Conservation (phyloP, 35 echinoderm and acorn worm species). For the Anneissia japonica region DNA sequence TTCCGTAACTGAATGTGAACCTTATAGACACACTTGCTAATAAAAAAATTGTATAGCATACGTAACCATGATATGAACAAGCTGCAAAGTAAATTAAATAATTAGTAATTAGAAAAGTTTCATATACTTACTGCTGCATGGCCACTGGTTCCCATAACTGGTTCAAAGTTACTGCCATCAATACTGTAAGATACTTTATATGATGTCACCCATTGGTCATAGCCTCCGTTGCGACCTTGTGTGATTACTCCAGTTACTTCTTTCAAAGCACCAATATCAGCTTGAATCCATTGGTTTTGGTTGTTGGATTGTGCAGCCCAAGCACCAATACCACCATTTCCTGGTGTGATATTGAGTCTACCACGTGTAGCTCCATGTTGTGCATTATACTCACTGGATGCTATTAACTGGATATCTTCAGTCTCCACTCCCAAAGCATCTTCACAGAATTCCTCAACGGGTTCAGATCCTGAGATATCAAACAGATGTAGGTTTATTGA, state of each 20-base stretch:
- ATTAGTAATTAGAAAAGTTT: too few relatives aligned
- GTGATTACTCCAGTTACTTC: conserved; percentile 9
- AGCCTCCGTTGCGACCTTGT: neutral
- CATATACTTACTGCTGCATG: neutral
- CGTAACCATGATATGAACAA: too few relatives aligned
- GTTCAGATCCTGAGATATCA: neutral
- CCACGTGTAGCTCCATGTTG: neutral
- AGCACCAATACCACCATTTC: neutral
- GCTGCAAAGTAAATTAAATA: too few relatives aligned
- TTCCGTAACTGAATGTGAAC: too few relatives aligned
- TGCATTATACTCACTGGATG: neutral
- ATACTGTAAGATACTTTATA: neutral
- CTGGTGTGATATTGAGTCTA: neutral
- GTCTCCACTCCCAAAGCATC: neutral
- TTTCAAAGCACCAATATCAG: neutral
- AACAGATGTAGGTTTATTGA: too few relatives aligned
- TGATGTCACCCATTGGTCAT: conserved; percentile 7
- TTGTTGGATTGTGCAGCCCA: neutral
- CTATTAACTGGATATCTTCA: neutral
- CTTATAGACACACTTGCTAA: too few relatives aligned
- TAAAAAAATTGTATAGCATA: too few relatives aligned
- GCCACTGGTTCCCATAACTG: neutral
- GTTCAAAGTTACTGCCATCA: neutral
- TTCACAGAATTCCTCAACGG: neutral
- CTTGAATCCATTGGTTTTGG: conserved; percentile 13